Evolutionary conservation across 2,888 invertebrate genomes (phyloP).

Genomic region (Orthosia gothica): DNA sequence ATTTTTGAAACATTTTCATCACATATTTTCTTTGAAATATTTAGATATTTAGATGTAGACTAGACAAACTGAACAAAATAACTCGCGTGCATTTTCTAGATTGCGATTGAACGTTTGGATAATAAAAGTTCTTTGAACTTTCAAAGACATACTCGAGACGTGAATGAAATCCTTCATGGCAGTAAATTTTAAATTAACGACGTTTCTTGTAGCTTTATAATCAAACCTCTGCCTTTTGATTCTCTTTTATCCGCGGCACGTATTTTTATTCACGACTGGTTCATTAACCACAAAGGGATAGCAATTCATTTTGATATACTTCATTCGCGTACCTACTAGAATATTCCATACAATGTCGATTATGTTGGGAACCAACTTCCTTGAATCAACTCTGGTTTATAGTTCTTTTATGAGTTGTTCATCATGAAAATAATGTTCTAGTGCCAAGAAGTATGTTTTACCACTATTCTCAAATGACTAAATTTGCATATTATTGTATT

Average conservation of each 20-base stretch:
- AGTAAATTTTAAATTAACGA: slow-evolving; percentile 55
- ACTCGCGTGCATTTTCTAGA: slow-evolving; percentile 32
- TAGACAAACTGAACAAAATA: slow-evolving; percentile 32
- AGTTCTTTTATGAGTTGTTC: slow-evolving; percentile 39
- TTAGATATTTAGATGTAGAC: slow-evolving; percentile 24
- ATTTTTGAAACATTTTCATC: slow-evolving; percentile 26
- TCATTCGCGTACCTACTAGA: slow-evolving; percentile 28
- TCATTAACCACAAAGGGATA: slow-evolving; percentile 38
- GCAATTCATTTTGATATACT: slow-evolving; percentile 39
- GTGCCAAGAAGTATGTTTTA: slow-evolving; percentile 20
- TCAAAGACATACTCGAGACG: slow-evolving; percentile 47
- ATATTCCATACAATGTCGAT: slow-evolving; percentile 39
- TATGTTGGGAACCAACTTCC: slow-evolving; percentile 35
- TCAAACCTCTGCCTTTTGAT: slow-evolving; percentile 57
- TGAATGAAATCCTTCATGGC: slow-evolving; percentile 18
- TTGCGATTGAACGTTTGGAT: slow-evolving; percentile 13
- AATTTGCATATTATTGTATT: slow-evolving; percentile 41
- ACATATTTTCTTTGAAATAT: slow-evolving; percentile 30
- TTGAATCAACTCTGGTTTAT: slow-evolving; percentile 4
- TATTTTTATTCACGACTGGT: slow-evolving; percentile 65
- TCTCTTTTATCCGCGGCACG: slow-evolving; percentile 41
- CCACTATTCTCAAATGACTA: slow-evolving; percentile 31
- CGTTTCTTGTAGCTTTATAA: slow-evolving; percentile 37
- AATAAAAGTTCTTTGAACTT: slow-evolving; percentile 47
- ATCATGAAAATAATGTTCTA: slow-evolving; percentile 18